Evolutionary conservation across 1,140 invertebrate genomes (phyloP), one percentile per base, ranked within the genome.

Genomic region (Listronotus oregonensis): DNA sequence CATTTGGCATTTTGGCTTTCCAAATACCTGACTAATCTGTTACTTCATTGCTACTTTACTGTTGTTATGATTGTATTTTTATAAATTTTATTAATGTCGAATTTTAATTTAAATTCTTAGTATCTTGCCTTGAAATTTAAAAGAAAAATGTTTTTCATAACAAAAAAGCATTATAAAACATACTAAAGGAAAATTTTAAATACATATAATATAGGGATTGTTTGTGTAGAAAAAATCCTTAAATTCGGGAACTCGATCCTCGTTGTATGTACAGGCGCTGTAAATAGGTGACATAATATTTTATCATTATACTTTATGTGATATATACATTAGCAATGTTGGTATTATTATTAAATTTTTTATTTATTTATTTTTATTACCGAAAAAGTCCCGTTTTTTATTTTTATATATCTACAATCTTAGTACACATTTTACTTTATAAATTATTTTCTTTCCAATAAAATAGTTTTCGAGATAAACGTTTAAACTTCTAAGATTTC

Each of bases 281-380:
- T 58, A 66, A 62, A 66, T 72, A 70, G 70, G 54, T 65, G 69
- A 66, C 65, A 65, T 70, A 46, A 37, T 68, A 69, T 68, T 59
- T 64, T 50, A 42, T 15, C 49, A 18, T 59, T 69, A 67, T 66
- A 57, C 50, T 60, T 65, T 70, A 62, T 75, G 73, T 75, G 73
- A 75, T 75, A 54, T 37, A 73, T 70, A 57, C 21, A 50, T 71
- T 69, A 66, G 72, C 72, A 74, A 75, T 75, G 71, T 73, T 75
- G 71, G 71, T 75, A 75, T 75, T 73, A 69, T 65, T 55, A 42
- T 67, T 55, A 40, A 64, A 56, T 43, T 42, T 62, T 61, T 62
- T 59, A 55, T 54, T 67, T 51, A 57, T 63, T 63, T 63, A 27
- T 63, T 63, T 40, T 58, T 39, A 46, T 17, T 46, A 15, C n/a